phyloP scores from a whole-genome alignment of 2,113 vertebrate genomes.

The Chamaea fasciata region DNA sequence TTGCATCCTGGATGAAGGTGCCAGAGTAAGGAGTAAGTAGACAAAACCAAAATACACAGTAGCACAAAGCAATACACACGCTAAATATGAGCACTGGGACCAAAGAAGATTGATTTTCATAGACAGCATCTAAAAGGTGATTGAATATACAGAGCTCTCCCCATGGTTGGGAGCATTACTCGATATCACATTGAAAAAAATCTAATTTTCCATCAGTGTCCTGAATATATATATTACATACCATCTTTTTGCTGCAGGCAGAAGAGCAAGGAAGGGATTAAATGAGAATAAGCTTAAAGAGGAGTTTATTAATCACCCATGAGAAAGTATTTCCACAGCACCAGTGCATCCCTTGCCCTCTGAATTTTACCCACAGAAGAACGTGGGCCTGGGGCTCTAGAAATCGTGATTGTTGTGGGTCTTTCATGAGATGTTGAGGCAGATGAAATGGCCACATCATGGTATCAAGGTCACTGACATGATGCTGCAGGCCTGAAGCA shows the following conservation, averaged over 20 bases:
- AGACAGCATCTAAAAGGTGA: not conserved
- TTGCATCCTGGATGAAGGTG: not conserved
- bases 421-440: not conserved
- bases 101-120: not conserved
- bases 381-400: not conserved
- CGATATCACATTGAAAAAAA: not conserved
- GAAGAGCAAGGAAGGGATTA: not conserved
- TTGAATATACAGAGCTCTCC: not conserved
- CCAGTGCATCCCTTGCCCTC: not conserved
- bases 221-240: not conserved
- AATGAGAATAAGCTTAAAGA: not conserved
- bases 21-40: not conserved
- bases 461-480: not conserved
- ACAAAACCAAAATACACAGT: not conserved
- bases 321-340: not conserved
- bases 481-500: not conserved
- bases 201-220: not conserved
- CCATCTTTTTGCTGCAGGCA: not conserved
- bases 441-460: not conserved
- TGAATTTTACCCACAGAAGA: not conserved
- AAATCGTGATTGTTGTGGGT: fast-evolving
- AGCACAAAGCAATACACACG: not conserved
- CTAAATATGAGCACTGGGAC: not conserved
- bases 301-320: not conserved
- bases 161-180: not conserved